phyloP scores from a whole-genome alignment of 2,888 invertebrate species.

The Drosophila hamatofila region DNA sequence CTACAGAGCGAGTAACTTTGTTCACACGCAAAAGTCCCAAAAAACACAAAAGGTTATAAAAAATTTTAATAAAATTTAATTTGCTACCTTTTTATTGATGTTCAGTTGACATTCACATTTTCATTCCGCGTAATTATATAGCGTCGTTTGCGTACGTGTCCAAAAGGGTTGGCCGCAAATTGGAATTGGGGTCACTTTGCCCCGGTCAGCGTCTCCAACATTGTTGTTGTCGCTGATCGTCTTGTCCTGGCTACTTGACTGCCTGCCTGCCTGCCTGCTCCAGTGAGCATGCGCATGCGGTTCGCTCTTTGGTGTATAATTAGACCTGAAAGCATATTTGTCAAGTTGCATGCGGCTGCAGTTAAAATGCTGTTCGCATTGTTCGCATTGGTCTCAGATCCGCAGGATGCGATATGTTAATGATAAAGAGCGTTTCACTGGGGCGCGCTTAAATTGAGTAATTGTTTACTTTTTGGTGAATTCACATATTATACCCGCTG shows the following conservation, averaged over 20 bases:
- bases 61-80: constrained; percentile 74
- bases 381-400: constrained; percentile 52
- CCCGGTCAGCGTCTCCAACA: constrained; percentile 20
- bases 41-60: constrained; percentile 41
- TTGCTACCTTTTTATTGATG: constrained; percentile 57
- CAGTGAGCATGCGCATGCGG: constrained; percentile 43
- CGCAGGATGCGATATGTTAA: constrained; percentile 77
- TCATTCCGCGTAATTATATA: constrained; percentile 70
- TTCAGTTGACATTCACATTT: constrained; percentile 75
- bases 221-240: constrained; percentile 27
- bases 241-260: constrained; percentile 6
- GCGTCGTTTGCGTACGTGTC: constrained; percentile 44
- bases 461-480: constrained; percentile 57
- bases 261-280: constrained; percentile 8
- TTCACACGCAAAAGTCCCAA: constrained; percentile 60
- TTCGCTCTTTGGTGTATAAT: constrained; percentile 63
- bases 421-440: constrained; percentile 63
- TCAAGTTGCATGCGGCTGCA: constrained; percentile 67
- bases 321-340: constrained; percentile 77
- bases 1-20: constrained; percentile 16
- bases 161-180: constrained; percentile 61
- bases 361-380: constrained; percentile 31
- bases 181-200: constrained; percentile 65
- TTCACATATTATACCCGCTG: too few species aligned
- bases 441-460: constrained; percentile 60